Evolutionary conservation across 2,797 vertebrate genomes (phyloP), one percentile per base, ranked within the genome.

Genomic region (Cottoperca gobio): DNA sequence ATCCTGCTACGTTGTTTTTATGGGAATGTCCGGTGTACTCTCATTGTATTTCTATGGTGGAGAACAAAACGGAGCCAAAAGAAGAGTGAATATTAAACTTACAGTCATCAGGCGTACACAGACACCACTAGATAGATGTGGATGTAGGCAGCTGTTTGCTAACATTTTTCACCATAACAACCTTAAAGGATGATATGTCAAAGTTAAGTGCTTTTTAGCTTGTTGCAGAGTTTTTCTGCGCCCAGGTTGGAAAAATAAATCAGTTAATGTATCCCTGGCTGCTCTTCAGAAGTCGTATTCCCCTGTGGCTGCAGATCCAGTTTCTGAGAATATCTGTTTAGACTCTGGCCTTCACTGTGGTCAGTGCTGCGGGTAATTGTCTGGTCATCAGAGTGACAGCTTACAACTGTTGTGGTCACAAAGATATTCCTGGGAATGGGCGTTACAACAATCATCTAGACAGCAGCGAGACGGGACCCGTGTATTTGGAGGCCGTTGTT

Each of bases 331-430:
- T 23, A 17, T 52, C 6, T 75, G 60, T 81, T 62, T 78, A 50
- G 70, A 67, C 26, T 73, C n/a, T 3, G 52, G n/a, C 42, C 73
- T 54, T 60, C 21, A 6, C 40, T 70, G 69, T 37, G 78, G 74
- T 80, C 50, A 17, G 37, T 28, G 31, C 50, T 49, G 76, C 39
- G 80, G 76, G 62, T 72, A 62, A 69, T 31, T 57, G 58, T 61
- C 74, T 64, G 62, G 67, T 85, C 82, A 66, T 73, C 81, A 60
- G 55, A 78, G 43, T 66, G 67, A 80, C 85, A 81, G 64, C 66
- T 73, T 78, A 85, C 85, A 86, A 74, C 78, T 81, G 79, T 48
- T 60, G 84, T 21, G 76, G 82, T 78, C 59, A 31, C 43, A 76
- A 54, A 78, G 66, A 63, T 48, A 21, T 81, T 84, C 67, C 71